Percentiles rank a stretch among this genome's conserved stretches.
phyloP scores from a whole-genome alignment of 92 coral and sea anemone genomes.

The Phenganax subtilis region DNA sequence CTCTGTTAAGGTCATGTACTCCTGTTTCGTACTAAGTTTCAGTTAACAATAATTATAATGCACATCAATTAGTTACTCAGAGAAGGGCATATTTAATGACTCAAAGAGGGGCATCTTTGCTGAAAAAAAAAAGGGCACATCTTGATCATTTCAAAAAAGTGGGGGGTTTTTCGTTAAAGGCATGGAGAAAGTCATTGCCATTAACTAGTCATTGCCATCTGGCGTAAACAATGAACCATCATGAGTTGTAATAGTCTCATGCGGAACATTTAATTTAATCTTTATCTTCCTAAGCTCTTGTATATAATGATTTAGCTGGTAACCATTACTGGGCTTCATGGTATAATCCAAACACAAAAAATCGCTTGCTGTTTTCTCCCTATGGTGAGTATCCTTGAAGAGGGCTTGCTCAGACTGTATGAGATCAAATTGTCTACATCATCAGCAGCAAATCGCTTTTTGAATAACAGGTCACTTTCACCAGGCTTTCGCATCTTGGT shows the following conservation, averaged over 20 bases:
- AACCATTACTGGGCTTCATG: slow-evolving; percentile 1
- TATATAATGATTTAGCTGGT: not conserved
- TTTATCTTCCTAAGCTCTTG: slow-evolving; percentile 2
- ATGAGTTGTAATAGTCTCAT: slow-evolving; percentile 11
- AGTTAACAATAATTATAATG: too few species aligned
- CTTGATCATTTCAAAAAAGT: too few species aligned
- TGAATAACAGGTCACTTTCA: slow-evolving; percentile 37
- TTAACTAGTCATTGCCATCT: not conserved
- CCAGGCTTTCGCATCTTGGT: slow-evolving; percentile 39
- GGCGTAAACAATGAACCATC: slow-evolving; percentile 24
- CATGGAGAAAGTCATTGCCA: slow-evolving; percentile 1
- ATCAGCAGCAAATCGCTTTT: slow-evolving; percentile 33
- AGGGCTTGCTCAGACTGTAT: slow-evolving; percentile 24
- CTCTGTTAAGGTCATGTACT: too few species aligned
- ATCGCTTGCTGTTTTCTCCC: slow-evolving; percentile 14
- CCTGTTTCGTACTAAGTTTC: too few species aligned
- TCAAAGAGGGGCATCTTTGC: too few species aligned
- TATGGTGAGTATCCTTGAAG: slow-evolving; percentile 26
- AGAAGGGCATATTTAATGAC: too few species aligned
- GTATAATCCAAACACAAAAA: too few species aligned
- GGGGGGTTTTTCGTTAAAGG: not conserved
- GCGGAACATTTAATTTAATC: slow-evolving; percentile 7
- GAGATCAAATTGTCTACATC: slow-evolving; percentile 39
- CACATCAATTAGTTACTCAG: too few species aligned
- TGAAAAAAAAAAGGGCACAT: too few species aligned